Percentiles rank a stretch among this genome's conserved stretches.
These are phyloP conservation scores for Synanthedon vespiformis DNA, from an alignment of 2,888 invertebrate species.

Conservation along the genomic window DNA sequence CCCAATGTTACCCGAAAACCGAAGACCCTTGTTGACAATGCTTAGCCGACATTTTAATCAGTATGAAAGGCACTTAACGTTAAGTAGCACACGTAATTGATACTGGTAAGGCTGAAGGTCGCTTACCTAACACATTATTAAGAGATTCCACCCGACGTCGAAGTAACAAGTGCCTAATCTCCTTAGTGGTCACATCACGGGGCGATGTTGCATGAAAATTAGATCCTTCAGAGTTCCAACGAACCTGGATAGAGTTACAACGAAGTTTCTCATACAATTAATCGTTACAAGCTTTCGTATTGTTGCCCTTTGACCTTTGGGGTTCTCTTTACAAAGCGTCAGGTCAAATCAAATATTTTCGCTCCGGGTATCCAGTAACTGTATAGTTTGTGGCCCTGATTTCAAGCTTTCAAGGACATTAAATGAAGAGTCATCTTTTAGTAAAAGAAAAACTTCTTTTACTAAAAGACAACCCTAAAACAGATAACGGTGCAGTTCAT, in stretches of 20 bases:
- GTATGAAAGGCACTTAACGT: not conserved
- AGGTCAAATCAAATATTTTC: too few relatives aligned
- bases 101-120: constrained; percentile 14
- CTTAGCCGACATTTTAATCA: not conserved
- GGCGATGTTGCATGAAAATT: constrained; percentile 47
- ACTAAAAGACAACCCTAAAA: too few relatives aligned
- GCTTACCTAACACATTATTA: constrained; percentile 19
- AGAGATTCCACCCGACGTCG: constrained; percentile 18
- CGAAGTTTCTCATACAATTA: not conserved
- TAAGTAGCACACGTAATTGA: not conserved
- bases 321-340: not conserved
- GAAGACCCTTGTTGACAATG: not conserved
- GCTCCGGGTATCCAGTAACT: too few relatives aligned
- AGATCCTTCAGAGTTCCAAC: constrained; percentile 18
- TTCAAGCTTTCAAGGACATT: too few relatives aligned
- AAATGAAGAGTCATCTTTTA: too few relatives aligned
- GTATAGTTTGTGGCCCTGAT: too few relatives aligned
- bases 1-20: not conserved
- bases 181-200: constrained; percentile 34
- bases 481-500: constrained; percentile 45
- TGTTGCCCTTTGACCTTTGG: not conserved
- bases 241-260: not conserved
- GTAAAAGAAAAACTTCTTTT: too few relatives aligned
- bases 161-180: constrained; percentile 47
- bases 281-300: not conserved